A percentile compares a stretch with the other conserved stretches of the same genome.
phyloP scores from a whole-genome alignment of 1,140 invertebrate species.

The Reticulitermes speratus region DNA sequence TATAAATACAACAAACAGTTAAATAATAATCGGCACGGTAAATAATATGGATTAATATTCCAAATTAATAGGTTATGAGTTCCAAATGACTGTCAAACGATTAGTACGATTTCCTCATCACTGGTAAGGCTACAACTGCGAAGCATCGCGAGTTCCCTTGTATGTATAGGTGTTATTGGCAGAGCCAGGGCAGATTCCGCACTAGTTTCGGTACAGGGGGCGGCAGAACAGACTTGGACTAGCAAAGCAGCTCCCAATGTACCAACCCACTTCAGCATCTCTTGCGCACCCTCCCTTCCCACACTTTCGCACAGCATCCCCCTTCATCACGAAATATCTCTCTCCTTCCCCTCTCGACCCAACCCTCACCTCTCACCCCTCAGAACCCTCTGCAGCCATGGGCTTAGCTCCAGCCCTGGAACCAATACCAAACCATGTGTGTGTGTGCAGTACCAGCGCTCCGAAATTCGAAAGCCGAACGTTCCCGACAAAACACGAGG shows the following conservation, averaged over 20 bases:
- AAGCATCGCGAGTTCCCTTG: background rate
- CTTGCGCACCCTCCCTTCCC: background rate
- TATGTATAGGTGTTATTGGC: background rate
- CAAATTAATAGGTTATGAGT: background rate
- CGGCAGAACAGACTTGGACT: background rate
- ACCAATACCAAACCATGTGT: conserved; percentile 2
- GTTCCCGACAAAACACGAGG: background rate
- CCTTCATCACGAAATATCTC: background rate
- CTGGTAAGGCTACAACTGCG: background rate
- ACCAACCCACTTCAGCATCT: background rate
- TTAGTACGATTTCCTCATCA: background rate
- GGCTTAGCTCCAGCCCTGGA: conserved; percentile 5
- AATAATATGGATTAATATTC: background rate
- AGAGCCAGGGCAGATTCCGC: background rate
- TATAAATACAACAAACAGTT: background rate
- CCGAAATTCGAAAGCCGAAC: conserved; percentile 8
- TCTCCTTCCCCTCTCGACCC: background rate
- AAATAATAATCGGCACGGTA: background rate
- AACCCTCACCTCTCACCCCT: too few relatives aligned
- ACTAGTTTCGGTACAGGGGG: background rate
- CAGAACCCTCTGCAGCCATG: background rate
- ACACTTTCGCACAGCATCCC: background rate
- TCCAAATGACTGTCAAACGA: background rate
- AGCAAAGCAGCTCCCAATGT: conserved; percentile 1
- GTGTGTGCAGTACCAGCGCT: background rate